phyloP scores from a whole-genome alignment of 2,888 invertebrate genomes.

The Rutpela maculata region DNA sequence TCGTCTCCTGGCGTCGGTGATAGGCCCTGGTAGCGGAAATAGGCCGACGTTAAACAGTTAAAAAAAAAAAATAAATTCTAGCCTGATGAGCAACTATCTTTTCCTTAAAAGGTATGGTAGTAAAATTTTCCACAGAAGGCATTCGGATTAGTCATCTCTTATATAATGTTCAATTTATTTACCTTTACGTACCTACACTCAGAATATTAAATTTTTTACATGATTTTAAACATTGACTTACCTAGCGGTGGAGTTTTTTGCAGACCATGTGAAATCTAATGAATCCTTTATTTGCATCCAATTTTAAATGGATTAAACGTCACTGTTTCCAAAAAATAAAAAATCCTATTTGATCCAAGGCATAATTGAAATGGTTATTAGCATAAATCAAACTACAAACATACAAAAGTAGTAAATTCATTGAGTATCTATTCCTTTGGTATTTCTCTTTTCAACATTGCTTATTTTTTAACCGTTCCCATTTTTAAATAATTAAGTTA shows the following conservation, averaged over 20 bases:
- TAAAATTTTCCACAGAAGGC: too few species aligned
- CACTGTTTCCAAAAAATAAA: background rate
- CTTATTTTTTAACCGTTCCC: too few species aligned
- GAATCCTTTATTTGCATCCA: background rate
- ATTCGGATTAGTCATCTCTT: background rate
- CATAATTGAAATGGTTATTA: constrained; percentile 7
- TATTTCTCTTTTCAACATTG: too few species aligned
- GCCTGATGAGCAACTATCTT: too few species aligned
- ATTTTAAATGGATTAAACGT: background rate
- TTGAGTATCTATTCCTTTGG: too few species aligned
- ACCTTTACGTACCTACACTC: background rate
- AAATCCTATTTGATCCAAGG: background rate
- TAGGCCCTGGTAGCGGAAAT: too few species aligned
- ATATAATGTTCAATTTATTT: background rate
- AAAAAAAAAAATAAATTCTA: too few species aligned
- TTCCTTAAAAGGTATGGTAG: too few species aligned
- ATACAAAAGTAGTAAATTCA: background rate
- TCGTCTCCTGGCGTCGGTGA: too few species aligned
- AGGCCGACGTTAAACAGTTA: too few species aligned
- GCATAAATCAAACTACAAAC: background rate
- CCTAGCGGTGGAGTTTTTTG: background rate
- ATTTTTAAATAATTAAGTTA: too few species aligned
- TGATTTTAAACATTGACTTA: background rate
- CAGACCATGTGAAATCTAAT: background rate
- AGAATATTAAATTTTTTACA: background rate